Percentiles rank a stretch among this genome's conserved stretches.
These are phyloP conservation scores for Stylophora pistillata DNA, from an alignment of 64 coral and sea anemone genomes.

Conservation along the genomic window DNA sequence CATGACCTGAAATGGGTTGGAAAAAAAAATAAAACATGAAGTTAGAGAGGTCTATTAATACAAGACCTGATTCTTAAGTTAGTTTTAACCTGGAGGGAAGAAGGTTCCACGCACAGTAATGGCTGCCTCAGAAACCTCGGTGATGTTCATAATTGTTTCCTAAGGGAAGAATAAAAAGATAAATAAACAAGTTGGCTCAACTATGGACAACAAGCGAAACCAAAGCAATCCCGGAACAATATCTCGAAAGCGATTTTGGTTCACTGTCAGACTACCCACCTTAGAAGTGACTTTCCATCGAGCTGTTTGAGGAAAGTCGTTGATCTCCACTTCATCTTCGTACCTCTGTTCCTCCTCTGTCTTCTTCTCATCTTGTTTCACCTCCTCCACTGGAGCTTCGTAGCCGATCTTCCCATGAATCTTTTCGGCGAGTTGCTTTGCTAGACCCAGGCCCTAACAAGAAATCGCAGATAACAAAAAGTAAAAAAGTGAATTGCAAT, in stretches of 20 bases:
- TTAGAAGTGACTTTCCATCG: constrained; percentile 99
- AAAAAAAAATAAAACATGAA: no score
- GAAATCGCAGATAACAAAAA: background rate
- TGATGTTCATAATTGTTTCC: constrained; percentile 95
- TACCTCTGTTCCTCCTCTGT: constrained; percentile 80
- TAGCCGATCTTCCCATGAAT: constrained; percentile 95
- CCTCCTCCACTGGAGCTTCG: constrained; percentile 78
- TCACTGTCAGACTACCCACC: constrained; percentile 39
- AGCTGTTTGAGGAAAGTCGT: constrained; percentile 94
- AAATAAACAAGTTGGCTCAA: background rate
- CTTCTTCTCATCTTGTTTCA: constrained; percentile 73
- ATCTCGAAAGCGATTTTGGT: background rate
- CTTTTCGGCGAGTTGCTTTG: constrained; percentile 96
- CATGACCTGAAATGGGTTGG: no score
- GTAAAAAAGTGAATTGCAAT: background rate
- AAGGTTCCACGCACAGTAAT: constrained; percentile 97
- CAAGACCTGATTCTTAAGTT: background rate
- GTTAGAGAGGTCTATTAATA: no score
- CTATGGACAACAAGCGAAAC: no score
- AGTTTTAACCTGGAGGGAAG: constrained; percentile 79
- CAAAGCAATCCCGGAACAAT: no score
- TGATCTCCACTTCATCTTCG: constrained; percentile 97
- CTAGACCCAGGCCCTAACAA: constrained; percentile 86
- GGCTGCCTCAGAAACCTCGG: constrained; percentile 89
- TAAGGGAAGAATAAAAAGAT: background rate